Evolutionary conservation across 2,797 vertebrate species (phyloP), one percentile per base, ranked within the genome.

Genomic region (Coregonus ussuriensis): DNA sequence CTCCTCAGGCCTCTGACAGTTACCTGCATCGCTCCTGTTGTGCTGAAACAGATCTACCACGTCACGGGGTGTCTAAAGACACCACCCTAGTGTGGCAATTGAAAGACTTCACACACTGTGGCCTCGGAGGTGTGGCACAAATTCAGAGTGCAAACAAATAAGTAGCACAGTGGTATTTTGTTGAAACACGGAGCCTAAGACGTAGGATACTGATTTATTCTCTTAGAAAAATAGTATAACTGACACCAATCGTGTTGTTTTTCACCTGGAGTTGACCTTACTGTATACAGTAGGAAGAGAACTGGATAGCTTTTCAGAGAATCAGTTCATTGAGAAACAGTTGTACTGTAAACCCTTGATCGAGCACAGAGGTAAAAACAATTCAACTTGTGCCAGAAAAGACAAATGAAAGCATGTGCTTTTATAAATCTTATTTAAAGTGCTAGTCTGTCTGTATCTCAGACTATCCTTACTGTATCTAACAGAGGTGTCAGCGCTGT

Each of bases 181-280:
- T 11, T 47, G 41, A 47, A 47, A 47, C 41, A 47, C 9, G 0
- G 9, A 3, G 0, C 56, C 21, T 21, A 63, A 25, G 59, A 13
- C 11, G 21, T 63, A 25, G 16, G 9, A 63, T 63, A 11, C 59
- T 63, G 21, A 25, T 63, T 29, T 9, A 25, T 63, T 21, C 11
- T 63, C n/a, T 25, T 25, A 63, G 21, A 25, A 63, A 6, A 25
- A 25, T 25, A 25, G 21, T 11, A 63, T 13, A 47, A 47, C 21
- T 29, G 2, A 63, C 21, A 62, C 21, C 59, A 25, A 11, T 63
- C 9, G 21, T 13, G 56, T 63, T 25, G n/a, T 71, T 71, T 11
- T 70, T 68, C 56, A 67, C 53, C 56, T 41, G 18, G 25, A 63
- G 73, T 29, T 74, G 70, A 77, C 35, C 53, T 41, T 37, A 7